Conservation (phyloP, 1,140 invertebrate genomes). For the Steinernema khuongi region DNA sequence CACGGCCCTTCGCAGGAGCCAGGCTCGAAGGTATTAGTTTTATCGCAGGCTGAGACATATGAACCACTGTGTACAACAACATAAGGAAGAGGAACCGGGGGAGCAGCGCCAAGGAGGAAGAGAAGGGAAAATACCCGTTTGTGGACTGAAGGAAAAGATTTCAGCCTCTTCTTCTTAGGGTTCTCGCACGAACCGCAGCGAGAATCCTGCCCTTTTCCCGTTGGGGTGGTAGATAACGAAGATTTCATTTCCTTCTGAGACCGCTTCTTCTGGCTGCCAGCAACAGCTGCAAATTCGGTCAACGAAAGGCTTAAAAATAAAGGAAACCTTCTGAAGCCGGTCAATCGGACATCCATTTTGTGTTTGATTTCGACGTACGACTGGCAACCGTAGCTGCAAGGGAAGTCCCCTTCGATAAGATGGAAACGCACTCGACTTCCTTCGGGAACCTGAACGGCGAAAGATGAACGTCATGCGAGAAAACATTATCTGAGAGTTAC, state of each 20-base stretch:
- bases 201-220: slow-evolving; percentile 55
- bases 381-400: slow-evolving; percentile 57
- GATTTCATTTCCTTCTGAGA: slow-evolving; percentile 56
- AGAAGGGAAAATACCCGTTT: background rate
- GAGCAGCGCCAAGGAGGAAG: too few relatives aligned
- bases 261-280: slow-evolving; percentile 57
- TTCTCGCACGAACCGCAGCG: slow-evolving; percentile 57
- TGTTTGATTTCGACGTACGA: slow-evolving; percentile 57
- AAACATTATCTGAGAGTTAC: slow-evolving; percentile 24
- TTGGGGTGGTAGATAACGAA: slow-evolving; percentile 59
- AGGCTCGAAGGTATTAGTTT: too few relatives aligned
- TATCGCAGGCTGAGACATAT: background rate
- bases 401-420: slow-evolving; percentile 56
- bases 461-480: background rate
- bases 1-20: too few relatives aligned
- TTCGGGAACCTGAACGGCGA: slow-evolving; percentile 44
- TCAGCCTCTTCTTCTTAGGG: too few relatives aligned
- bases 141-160: background rate
- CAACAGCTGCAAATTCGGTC: slow-evolving; percentile 49
- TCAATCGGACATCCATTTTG: slow-evolving; percentile 52
- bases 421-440: slow-evolving; percentile 55
- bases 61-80: background rate
- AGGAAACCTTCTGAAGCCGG: slow-evolving; percentile 54
- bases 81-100: too few relatives aligned
- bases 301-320: background rate